A percentile compares a stretch with the other conserved stretches of the same genome.
These are phyloP conservation scores for Moxostoma hubbsi DNA, from an alignment of 2,797 vertebrate genomes.

Conservation along the genomic window DNA sequence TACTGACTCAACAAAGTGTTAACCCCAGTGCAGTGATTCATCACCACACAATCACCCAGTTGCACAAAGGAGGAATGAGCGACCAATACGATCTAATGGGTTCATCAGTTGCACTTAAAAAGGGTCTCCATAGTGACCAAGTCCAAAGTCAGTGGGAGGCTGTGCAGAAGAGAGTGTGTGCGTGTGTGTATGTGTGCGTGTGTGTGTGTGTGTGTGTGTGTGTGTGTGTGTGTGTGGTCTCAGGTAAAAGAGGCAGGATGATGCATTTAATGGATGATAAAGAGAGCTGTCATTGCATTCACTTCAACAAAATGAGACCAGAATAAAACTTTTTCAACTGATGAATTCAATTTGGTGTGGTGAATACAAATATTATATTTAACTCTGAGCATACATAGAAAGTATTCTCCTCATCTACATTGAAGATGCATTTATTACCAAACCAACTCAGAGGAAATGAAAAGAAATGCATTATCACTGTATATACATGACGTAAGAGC, in stretches of 20 bases:
- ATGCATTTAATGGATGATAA: constrained; percentile 47
- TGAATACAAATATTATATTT: constrained; percentile 37
- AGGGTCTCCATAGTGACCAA: constrained; percentile 85
- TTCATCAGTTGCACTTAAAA: constrained; percentile 76
- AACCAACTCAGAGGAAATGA: neutral
- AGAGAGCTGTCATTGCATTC: constrained; percentile 26
- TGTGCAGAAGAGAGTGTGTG: constrained; percentile 36
- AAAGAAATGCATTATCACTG: constrained; percentile 2
- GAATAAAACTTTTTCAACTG: constrained; percentile 25
- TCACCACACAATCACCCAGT: constrained; percentile 58
- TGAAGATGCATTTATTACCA: constrained; percentile 5
- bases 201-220: constrained; percentile 47
- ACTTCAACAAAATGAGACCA: constrained; percentile 14
- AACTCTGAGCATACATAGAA: constrained; percentile 18
- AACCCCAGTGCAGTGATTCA: constrained; percentile 59
- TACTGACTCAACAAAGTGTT: constrained; percentile 12
- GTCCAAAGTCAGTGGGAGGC: constrained; percentile 68
- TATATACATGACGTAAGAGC: neutral
- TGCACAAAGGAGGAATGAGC: constrained; percentile 55
- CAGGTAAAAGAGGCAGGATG: constrained; percentile 46
- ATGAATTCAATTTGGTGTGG: constrained; percentile 20
- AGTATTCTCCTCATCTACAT: neutral
- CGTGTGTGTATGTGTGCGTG: constrained; percentile 40
- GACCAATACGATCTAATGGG: constrained; percentile 70
- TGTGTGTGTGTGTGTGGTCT: constrained; percentile 44